Evolutionary conservation across 23 tunicate genomes (phyloP), one percentile per base, ranked within the genome.

Genomic region (Trididemnum nubilum): DNA sequence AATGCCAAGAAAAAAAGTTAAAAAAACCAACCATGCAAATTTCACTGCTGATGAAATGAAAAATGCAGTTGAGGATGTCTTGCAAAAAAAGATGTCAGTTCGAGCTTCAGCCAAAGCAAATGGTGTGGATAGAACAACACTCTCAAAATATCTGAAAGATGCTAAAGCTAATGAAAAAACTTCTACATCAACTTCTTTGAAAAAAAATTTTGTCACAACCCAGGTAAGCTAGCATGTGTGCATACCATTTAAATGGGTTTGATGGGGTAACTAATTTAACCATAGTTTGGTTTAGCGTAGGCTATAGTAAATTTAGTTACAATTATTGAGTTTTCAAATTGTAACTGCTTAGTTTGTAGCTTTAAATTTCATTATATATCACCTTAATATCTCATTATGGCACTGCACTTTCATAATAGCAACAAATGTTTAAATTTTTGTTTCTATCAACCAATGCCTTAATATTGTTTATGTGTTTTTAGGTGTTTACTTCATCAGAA

Each of bases 21-120:
- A 23, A 29, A 69, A 69, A 69, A 69, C 75, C 12, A 32, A 30
- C 32, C 75, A 38, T 28, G 75, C 37, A 31, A 69, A 69, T 7
- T 69, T 69, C 19, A 69, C 30, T 33, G 38, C 75, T 32, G 75
- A 31, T 2, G 15, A 28, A 12, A 69, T 69, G 75, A n/a, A 69
- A 69, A 69, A 69, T 38, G 37, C 75, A 7, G 75, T 69, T 69
- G 75, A 69, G 23, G 75, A 69, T 69, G 75, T 69, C 15, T 7
- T 69, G 38, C 38, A 4, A 33, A 69, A 33, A 23, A 29, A 69
- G 5, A 32, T 7, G 39, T 69, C 75, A 7, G 39, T 69, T 31
- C 37, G 75, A 69, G 18, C 37, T 7, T 32, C 75, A 5, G 75
- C 75, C 12, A 69, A 32, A 31, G 12, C 12, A 31, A 69, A 69